A percentile compares a stretch with the other conserved stretches of the same genome.
phyloP scores from a whole-genome alignment of 2,888 invertebrate genomes.

The Thereva unica region DNA sequence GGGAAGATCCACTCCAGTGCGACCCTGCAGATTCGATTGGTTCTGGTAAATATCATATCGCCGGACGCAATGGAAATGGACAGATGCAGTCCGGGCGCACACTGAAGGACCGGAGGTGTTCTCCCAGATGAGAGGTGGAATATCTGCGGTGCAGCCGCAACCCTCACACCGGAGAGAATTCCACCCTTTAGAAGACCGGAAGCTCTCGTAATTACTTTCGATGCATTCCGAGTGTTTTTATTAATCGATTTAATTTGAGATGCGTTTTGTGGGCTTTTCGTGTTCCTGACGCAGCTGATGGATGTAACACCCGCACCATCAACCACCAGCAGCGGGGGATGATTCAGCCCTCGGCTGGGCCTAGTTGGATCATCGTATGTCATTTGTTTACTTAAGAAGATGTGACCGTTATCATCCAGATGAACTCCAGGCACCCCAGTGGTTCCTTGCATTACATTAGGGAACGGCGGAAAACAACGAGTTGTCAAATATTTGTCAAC shows the following conservation, averaged over 20 bases:
- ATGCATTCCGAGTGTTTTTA: constrained; percentile 40
- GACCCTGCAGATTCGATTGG: constrained; percentile 33
- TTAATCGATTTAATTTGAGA: constrained; percentile 42
- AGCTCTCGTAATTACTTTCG: constrained; percentile 41
- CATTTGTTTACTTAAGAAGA: too few species aligned
- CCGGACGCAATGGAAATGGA: constrained; percentile 12
- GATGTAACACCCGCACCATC: constrained; percentile 13
- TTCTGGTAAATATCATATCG: constrained; percentile 38
- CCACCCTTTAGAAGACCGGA: constrained; percentile 34
- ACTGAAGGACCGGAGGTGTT: background rate
- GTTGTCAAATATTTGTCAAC: too few species aligned
- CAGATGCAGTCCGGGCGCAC: constrained; percentile 25
- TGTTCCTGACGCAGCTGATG: constrained; percentile 20
- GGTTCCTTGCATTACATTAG: too few species aligned
- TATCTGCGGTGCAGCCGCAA: background rate
- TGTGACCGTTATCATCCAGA: too few species aligned
- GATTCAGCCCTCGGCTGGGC: too few species aligned
- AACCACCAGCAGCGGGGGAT: background rate
- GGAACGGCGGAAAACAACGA: too few species aligned
- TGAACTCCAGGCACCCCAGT: too few species aligned
- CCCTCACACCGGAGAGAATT: background rate
- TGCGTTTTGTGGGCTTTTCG: constrained; percentile 12
- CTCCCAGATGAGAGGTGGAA: background rate
- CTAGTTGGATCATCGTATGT: too few species aligned
- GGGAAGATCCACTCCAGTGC: constrained; percentile 36